These are phyloP conservation scores for Eulemur coronatus DNA, from an alignment of 2,797 vertebrate genomes.

Conservation along the genomic window DNA sequence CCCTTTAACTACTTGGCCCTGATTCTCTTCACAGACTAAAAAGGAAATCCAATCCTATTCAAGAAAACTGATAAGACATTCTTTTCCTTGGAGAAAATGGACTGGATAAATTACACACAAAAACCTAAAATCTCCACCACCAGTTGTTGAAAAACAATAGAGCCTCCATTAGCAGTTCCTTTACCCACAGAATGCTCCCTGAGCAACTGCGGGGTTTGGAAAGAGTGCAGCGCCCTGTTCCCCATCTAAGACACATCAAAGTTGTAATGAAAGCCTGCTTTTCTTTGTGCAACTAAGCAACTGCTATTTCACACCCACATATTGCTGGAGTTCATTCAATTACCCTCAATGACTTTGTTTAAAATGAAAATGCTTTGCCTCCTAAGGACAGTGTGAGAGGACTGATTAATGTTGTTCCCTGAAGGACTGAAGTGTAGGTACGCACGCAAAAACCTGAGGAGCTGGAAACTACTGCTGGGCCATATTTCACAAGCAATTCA, in stretches of 20 bases:
- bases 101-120: neutral
- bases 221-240: slow-evolving; percentile 20
- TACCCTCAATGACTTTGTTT: slow-evolving; percentile 55
- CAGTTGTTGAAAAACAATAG: slow-evolving; percentile 52
- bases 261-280: slow-evolving; percentile 67
- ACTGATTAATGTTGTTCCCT: neutral
- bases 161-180: neutral
- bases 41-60: slow-evolving; percentile 35
- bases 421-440: neutral
- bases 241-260: slow-evolving; percentile 18
- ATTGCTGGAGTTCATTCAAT: slow-evolving; percentile 59
- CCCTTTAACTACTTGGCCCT: neutral
- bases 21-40: slow-evolving; percentile 38
- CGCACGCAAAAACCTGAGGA: neutral
- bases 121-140: neutral
- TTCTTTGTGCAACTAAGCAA: slow-evolving; percentile 66
- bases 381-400: neutral
- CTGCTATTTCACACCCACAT: slow-evolving; percentile 74
- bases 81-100: slow-evolving; percentile 47
- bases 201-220: slow-evolving; percentile 17
- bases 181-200: neutral
- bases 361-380: slow-evolving; percentile 65
- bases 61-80: slow-evolving; percentile 43
- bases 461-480: neutral
- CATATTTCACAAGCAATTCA: slow-evolving; percentile 15